These are phyloP conservation scores for Piliocolobus tephrosceles DNA, from an alignment of 2,113 vertebrate species.

Conservation along the genomic window DNA sequence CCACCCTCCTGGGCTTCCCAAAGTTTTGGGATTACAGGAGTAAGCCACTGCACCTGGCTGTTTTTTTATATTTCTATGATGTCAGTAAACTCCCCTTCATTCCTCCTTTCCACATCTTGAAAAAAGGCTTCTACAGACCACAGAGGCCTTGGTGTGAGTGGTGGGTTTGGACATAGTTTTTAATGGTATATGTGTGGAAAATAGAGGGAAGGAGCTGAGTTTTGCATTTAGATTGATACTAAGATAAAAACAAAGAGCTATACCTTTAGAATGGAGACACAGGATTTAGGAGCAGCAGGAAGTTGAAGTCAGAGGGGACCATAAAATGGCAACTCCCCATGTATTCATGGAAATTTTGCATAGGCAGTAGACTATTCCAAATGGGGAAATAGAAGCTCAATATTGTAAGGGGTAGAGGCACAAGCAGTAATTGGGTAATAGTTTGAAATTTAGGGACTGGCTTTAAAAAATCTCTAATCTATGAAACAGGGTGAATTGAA, in stretches of 20 bases:
- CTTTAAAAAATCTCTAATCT: neutral
- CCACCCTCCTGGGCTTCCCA: no score
- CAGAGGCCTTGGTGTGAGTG: neutral
- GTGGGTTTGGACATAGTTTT: constrained; percentile 7
- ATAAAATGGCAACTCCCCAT: neutral
- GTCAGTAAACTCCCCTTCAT: neutral
- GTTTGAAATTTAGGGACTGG: neutral
- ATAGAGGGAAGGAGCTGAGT: neutral
- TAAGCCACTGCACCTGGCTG: no score
- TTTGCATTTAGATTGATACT: neutral
- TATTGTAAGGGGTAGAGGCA: neutral
- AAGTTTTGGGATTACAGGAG: no score
- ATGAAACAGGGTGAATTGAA: neutral
- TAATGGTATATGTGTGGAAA: neutral
- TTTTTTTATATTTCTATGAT: neutral
- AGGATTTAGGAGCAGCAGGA: neutral
- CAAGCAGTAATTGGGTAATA: neutral
- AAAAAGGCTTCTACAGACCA: neutral
- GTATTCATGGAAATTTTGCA: neutral
- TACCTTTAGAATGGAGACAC: neutral
- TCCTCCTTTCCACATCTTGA: neutral
- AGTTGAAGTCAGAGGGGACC: neutral
- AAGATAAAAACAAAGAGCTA: neutral
- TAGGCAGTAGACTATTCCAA: neutral
- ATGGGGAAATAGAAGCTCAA: neutral